phyloP scores from a whole-genome alignment of 2,888 invertebrate species.

The Ctenicera cuprea region DNA sequence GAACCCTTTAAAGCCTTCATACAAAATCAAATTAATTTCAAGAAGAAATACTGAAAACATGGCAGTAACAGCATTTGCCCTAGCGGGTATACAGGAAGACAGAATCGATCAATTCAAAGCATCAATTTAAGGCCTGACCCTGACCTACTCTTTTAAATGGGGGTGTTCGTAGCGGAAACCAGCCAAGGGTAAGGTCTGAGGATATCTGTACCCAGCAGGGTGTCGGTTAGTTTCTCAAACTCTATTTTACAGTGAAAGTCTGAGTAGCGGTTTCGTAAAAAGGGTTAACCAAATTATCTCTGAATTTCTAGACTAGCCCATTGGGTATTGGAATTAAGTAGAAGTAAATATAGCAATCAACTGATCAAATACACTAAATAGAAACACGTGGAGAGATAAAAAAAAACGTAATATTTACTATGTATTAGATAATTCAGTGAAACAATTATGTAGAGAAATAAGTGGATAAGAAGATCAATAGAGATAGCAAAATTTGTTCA shows the following conservation, averaged over 20 bases:
- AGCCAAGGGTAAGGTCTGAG: conserved; percentile 45
- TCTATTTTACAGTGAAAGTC: conserved; percentile 27
- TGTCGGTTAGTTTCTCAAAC: conserved; percentile 14
- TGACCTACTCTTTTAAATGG: conserved; percentile 52
- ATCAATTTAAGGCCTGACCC: conserved; percentile 39
- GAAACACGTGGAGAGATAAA: conserved; percentile 25
- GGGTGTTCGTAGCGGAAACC: conserved; percentile 40
- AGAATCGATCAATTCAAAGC: conserved; percentile 11
- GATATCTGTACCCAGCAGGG: conserved; percentile 31
- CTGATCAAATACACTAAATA: conserved; percentile 9
- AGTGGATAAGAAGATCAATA: not conserved
- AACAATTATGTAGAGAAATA: conserved; percentile 5
- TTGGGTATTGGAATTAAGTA: not conserved
- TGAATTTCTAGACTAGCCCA: conserved; percentile 1
- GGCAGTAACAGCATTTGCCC: not conserved
- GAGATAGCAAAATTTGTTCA: not conserved
- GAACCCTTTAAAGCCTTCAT: no score
- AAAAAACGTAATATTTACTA: conserved; percentile 21
- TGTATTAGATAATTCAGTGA: conserved; percentile 14
- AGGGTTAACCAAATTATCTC: not conserved
- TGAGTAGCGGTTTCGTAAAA: not conserved
- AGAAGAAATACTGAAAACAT: not conserved
- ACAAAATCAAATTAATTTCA: no score
- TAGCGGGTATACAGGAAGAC: not conserved
- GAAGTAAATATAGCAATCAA: conserved; percentile 16